Evolutionary conservation across 2,113 vertebrate genomes (phyloP).

Genomic region (Xenus cinereus): DNA sequence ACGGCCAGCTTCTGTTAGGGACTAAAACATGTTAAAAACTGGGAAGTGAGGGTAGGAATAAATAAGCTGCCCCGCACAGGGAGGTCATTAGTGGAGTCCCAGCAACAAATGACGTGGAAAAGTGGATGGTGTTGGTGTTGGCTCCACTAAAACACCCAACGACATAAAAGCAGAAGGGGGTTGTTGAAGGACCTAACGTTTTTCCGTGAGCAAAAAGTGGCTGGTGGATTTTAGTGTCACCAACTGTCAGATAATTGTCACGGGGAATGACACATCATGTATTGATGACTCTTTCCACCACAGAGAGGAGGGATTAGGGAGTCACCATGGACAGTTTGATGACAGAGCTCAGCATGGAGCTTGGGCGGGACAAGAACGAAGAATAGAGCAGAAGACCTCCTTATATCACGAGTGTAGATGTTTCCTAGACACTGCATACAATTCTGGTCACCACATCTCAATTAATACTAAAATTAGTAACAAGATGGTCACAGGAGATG

Average conservation of each 20-base stretch:
- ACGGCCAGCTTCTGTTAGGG: not conserved
- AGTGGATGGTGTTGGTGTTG: not conserved
- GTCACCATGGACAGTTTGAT: not conserved
- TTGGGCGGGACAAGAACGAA: not conserved
- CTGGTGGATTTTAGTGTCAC: not conserved
- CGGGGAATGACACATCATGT: rapidly evolving
- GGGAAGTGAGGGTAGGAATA: not conserved
- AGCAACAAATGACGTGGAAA: not conserved
- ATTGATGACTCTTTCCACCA: not conserved
- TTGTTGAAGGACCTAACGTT: not conserved
- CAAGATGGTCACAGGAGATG: not conserved
- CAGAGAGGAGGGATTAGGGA: not conserved
- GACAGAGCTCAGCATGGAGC: not conserved
- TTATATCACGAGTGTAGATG: not conserved
- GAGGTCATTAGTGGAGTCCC: not conserved
- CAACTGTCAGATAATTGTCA: not conserved
- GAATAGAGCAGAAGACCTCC: not conserved
- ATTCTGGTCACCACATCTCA: not conserved
- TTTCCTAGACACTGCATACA: not conserved
- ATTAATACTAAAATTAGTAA: not conserved
- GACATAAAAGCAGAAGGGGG: not conserved
- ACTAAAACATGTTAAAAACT: not conserved
- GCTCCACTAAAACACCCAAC: not conserved
- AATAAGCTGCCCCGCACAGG: not conserved
- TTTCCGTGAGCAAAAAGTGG: not conserved